Base-by-base conservation (phyloP, 64 coral and sea anemone genomes). In the Dendrophyllia cribrosa region DNA sequence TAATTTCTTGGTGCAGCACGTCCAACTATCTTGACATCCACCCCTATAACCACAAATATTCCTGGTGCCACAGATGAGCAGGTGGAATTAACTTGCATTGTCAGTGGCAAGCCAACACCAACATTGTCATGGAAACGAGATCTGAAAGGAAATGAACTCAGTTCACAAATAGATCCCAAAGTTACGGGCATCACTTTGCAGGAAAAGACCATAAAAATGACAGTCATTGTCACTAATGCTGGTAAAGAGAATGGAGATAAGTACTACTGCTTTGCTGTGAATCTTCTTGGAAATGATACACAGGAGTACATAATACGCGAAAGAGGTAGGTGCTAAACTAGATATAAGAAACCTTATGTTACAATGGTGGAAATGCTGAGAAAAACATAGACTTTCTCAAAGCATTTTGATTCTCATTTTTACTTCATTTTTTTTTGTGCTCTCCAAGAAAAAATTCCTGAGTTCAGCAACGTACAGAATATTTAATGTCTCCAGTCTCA, bases 261-360 rank as follows among this genome's bases (percentile, higher is more conserved):
- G 59, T 97, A 87, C 68, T 91, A 86, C 24, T 97, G 95, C 70
- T n/a, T 84, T 11, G 95, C 95, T 63, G 67, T 75, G 14, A 97
- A 97, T n/a, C 63, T 97, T 7, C 65, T 97, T 43, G 95, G 95
- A 6, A 45, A 53, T 47, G 92, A 84, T 44, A 17, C 68, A 9
- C 95, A 97, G 34, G 0, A 62, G 5, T 97, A 86, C 68, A 87
- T 53, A 14, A 97, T 97, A 65, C 81, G 95, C 25, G 76, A 94
- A 72, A 83, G 58, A 83, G 95, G 95, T 97, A 73, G 22, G 50
- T 24, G 16, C 43, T 11, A 56, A 6, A 56, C 52, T 56, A 56
- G 52, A 34, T 34, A 34, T 34, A 0, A 34, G 34, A 34, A 34
- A 34, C 34, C 34, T 34, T 1, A 34, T 34, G 34, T 34, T 1